Base-by-base conservation (phyloP, 2,888 invertebrate species). In the Rhimphoctona megacephalus region DNA sequence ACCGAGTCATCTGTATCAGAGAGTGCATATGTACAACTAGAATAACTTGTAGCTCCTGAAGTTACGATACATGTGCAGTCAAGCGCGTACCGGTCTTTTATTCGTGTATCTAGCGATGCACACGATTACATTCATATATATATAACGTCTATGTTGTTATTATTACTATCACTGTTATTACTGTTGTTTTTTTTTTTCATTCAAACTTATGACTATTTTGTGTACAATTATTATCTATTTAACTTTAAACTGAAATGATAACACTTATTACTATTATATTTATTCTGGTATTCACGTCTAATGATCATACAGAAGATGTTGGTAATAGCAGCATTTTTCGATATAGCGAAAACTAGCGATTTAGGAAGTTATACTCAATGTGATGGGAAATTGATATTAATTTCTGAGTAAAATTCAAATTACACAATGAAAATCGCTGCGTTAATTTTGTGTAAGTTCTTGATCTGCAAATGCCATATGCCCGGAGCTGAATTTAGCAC, bases 1-100 rank as follows among this genome's bases (percentile, higher is more conserved):
- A 30, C 80, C 85, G 72, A 87, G 82, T 85, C 85, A 87, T 82
- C 87, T 85, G 79, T 79, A 85, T 76, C 85, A 74, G 67, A 81
- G 81, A 77, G 82, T 76, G 82, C 82, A 82, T 74, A 78, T 66
- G 73, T 77, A 79, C 85, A 79, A 80, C 85, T 69, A 33, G 73
- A 66, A 78, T 80, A 69, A 69, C 81, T 69, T 73, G 77, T 81
- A 86, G 69, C 83, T 74, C 52, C 25, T 22, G 61, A 66, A 81
- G 81, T 86, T 83, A 81, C 86, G 81, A 78, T 83, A 61, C 72
- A 73, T 69, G 73, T 76, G 66, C 86, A 69, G 69, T 57, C 67
- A 49, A 78, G 80, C 86, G 77, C 69, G 46, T 70, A 70, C 76
- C 36, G 61, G 61, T 49, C 69, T 77, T 69, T 30, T 39, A 69